phyloP scores from a whole-genome alignment of 2,797 vertebrate genomes.

The Chaenodraco wilsoni region DNA sequence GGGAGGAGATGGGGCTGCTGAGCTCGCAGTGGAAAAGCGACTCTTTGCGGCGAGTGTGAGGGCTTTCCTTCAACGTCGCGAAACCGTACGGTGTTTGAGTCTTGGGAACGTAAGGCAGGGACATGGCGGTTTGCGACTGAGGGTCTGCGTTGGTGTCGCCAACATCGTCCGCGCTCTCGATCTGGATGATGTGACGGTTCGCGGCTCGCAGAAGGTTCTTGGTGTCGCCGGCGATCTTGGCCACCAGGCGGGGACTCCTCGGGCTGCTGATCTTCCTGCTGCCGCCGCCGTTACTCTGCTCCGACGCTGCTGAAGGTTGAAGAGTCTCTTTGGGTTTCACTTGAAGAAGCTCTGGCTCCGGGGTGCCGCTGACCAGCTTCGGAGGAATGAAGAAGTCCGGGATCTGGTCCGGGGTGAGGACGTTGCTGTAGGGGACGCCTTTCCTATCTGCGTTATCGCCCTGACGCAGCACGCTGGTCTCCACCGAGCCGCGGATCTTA shows the following conservation, averaged over 20 bases:
- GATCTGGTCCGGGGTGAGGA: constrained; percentile 97
- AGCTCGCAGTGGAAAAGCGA: constrained; percentile 96
- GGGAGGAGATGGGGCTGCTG: constrained; percentile 90
- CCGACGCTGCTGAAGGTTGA: constrained; percentile 82
- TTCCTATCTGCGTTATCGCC: constrained; percentile 84
- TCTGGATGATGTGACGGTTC: constrained; percentile 95
- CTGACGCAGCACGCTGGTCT: constrained; percentile 83
- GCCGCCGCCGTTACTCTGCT: constrained; percentile 84
- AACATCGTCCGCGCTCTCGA: constrained; percentile 94
- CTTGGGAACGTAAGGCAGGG: constrained; percentile 93
- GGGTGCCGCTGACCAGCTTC: constrained; percentile 87
- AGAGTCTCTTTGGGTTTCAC: constrained; percentile 75
- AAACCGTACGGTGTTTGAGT: constrained; percentile 97
- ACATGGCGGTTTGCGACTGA: constrained; percentile 93
- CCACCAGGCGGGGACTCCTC: constrained; percentile 89
- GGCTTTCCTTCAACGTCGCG: constrained; percentile 93
- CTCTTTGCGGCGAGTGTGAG: constrained; percentile 95
- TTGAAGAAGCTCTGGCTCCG: constrained; percentile 77
- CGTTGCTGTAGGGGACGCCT: constrained; percentile 88
- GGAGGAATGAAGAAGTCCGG: constrained; percentile 98
- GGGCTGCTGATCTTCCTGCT: constrained; percentile 88
- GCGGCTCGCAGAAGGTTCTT: constrained; percentile 87
- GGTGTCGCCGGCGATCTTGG: constrained; percentile 87
- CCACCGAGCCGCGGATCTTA: constrained; percentile 91
- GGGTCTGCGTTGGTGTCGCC: constrained; percentile 90